These are phyloP conservation scores for Venustaconcha ellipsiformis DNA, from an alignment of 1,140 invertebrate species.

Conservation along the genomic window DNA sequence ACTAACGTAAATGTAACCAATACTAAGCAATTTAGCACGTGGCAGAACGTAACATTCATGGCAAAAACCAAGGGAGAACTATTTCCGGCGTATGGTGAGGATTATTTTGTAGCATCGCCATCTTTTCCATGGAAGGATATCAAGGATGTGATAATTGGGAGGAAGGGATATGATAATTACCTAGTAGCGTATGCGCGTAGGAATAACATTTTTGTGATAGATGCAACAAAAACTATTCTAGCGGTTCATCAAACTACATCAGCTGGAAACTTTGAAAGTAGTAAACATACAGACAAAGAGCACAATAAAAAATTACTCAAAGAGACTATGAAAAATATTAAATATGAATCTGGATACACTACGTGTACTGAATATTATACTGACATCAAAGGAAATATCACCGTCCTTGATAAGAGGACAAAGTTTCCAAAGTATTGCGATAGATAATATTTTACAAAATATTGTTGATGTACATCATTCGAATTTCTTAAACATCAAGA, in stretches of 20 bases:
- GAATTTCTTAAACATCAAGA: too few relatives aligned
- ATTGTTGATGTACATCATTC: too few relatives aligned
- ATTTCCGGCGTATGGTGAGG: not conserved
- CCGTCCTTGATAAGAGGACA: too few relatives aligned
- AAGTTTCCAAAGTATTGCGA: too few relatives aligned
- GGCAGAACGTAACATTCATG: not conserved
- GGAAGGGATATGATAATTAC: slow-evolving; percentile 4
- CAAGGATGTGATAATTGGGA: slow-evolving; percentile 2
- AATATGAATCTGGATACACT: not conserved
- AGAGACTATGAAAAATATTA: not conserved
- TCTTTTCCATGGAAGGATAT: not conserved
- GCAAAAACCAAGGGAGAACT: not conserved
- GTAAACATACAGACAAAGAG: not conserved
- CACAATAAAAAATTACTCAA: not conserved
- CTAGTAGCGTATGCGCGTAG: not conserved
- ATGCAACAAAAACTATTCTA: not conserved
- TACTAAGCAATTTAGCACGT: not conserved
- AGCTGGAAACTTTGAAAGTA: slow-evolving; percentile 4
- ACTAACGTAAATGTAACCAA: not conserved
- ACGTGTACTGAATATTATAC: not conserved
- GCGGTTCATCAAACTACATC: slow-evolving; percentile 10
- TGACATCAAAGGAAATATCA: too few relatives aligned
- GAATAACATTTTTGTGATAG: not conserved
- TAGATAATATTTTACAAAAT: too few relatives aligned
- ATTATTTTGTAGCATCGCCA: slow-evolving; percentile 2